Conservation (phyloP, 2,797 vertebrate genomes). For the Triplophysa bombifrons region DNA sequence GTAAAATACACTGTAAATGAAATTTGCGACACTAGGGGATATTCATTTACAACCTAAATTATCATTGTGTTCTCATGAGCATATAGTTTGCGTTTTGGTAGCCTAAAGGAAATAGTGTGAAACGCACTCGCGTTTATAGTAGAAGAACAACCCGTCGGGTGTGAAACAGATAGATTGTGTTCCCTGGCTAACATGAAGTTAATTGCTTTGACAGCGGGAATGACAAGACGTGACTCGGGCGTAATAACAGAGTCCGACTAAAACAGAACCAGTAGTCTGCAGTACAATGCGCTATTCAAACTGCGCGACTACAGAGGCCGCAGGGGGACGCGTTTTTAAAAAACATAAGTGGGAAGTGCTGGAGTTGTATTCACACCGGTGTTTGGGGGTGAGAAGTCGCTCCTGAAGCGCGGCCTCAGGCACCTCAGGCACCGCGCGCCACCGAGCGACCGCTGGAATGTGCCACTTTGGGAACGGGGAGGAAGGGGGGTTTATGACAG, state of each 20-base stretch:
- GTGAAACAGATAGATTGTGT: slow-evolving; percentile 48
- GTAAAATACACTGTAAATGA: neutral
- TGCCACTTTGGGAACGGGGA: slow-evolving; percentile 29
- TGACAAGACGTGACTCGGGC: slow-evolving; percentile 52
- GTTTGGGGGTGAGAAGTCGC: slow-evolving; percentile 45
- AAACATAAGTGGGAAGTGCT: slow-evolving; percentile 47
- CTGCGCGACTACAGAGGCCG: slow-evolving; percentile 35
- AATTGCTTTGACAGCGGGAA: slow-evolving; percentile 60
- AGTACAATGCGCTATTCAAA: slow-evolving; percentile 57
- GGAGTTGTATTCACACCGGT: slow-evolving; percentile 43
- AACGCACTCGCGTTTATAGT: neutral
- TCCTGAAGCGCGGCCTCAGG: slow-evolving; percentile 45
- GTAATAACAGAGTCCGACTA: slow-evolving; percentile 43
- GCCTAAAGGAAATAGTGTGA: neutral
- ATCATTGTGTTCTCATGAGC: neutral
- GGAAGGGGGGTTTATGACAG: slow-evolving; percentile 56
- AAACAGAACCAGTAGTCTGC: slow-evolving; percentile 54
- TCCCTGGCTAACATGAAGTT: slow-evolving; percentile 55
- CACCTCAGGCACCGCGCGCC: slow-evolving; percentile 28
- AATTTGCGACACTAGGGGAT: neutral
- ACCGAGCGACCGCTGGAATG: slow-evolving; percentile 53
- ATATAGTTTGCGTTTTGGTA: slow-evolving; percentile 21
- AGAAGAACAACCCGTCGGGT: slow-evolving; percentile 9
- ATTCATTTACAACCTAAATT: neutral
- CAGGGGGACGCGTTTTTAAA: slow-evolving; percentile 30